Evolutionary conservation across 2,113 vertebrate genomes (phyloP).

Genomic region (Abramis brama): DNA sequence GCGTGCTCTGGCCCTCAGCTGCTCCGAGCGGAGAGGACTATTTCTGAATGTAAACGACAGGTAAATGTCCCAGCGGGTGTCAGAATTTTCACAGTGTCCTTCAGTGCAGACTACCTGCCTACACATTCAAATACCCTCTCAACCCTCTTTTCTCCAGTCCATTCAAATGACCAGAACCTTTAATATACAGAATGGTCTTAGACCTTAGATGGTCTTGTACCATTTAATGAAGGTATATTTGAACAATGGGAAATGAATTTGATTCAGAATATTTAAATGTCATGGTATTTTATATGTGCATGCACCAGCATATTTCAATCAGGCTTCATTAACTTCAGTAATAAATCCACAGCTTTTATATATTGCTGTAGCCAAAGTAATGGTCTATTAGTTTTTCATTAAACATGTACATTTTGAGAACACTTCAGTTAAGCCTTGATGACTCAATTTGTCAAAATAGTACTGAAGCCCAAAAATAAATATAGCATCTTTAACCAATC

Average conservation of each 20-base stretch:
- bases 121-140: not conserved
- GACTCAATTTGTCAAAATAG: slow-evolving; percentile 33
- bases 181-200: not conserved
- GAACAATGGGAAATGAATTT: slow-evolving; percentile 39
- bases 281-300: slow-evolving; percentile 56
- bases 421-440: slow-evolving; percentile 34
- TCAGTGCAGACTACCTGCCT: not conserved
- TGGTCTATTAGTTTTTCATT: slow-evolving; percentile 52
- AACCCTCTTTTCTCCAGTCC: not conserved
- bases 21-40: slow-evolving; percentile 26
- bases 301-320: slow-evolving; percentile 53
- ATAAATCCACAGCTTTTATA: slow-evolving; percentile 44
- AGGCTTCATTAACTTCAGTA: slow-evolving; percentile 50
- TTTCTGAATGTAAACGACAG: slow-evolving; percentile 49
- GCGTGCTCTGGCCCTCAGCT: slow-evolving; percentile 25
- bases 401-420: slow-evolving; percentile 33
- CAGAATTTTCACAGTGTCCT: slow-evolving; percentile 12
- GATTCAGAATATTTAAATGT: slow-evolving; percentile 53
- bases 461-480: slow-evolving; percentile 1
- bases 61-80: slow-evolving; percentile 35
- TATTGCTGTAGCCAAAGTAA: slow-evolving; percentile 42
- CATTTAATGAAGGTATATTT: slow-evolving; percentile 46
- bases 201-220: not conserved
- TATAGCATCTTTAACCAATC: slow-evolving; percentile 11
- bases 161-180: slow-evolving; percentile 2